Evolutionary conservation across 2,888 invertebrate species (phyloP).

Genomic region (Cosmia pyralina): DNA sequence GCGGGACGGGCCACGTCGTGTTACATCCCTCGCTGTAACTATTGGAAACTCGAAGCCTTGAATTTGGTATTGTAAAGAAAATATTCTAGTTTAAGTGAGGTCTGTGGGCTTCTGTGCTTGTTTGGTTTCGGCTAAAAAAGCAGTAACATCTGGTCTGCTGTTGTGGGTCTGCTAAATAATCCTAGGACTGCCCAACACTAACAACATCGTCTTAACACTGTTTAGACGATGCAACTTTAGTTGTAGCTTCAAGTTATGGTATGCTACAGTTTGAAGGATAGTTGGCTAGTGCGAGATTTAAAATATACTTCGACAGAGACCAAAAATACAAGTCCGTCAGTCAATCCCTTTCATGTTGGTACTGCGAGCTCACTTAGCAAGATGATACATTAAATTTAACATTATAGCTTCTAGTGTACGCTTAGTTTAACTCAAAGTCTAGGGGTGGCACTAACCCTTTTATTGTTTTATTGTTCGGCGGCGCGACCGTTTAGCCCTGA

Average conservation of each 20-base stretch:
- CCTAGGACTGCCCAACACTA: too few relatives aligned
- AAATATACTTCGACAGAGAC: neutral
- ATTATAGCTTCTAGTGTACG: constrained; percentile 29
- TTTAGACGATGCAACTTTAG: too few relatives aligned
- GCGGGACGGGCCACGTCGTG: constrained; percentile 42
- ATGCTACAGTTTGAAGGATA: too few relatives aligned
- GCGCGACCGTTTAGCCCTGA: constrained; percentile 60
- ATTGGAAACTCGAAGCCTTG: constrained; percentile 22
- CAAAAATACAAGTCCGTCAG: neutral
- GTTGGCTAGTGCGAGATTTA: neutral
- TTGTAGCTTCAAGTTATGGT: too few relatives aligned
- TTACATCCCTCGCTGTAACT: constrained; percentile 23
- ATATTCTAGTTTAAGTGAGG: neutral
- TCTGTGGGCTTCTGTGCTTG: too few relatives aligned
- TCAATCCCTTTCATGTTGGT: neutral
- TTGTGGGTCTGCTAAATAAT: too few relatives aligned
- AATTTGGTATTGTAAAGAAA: constrained; percentile 4
- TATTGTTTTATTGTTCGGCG: constrained; percentile 63
- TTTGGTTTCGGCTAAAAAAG: too few relatives aligned
- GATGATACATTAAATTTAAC: constrained; percentile 2
- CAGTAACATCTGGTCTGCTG: too few relatives aligned
- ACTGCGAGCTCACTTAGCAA: neutral
- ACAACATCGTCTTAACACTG: too few relatives aligned
- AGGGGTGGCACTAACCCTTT: constrained; percentile 60
- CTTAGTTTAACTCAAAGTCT: constrained; percentile 9